Percentiles rank a stretch among this genome's conserved stretches.
Conservation (phyloP, 1,140 invertebrate species). For the Sinella curviseta region DNA sequence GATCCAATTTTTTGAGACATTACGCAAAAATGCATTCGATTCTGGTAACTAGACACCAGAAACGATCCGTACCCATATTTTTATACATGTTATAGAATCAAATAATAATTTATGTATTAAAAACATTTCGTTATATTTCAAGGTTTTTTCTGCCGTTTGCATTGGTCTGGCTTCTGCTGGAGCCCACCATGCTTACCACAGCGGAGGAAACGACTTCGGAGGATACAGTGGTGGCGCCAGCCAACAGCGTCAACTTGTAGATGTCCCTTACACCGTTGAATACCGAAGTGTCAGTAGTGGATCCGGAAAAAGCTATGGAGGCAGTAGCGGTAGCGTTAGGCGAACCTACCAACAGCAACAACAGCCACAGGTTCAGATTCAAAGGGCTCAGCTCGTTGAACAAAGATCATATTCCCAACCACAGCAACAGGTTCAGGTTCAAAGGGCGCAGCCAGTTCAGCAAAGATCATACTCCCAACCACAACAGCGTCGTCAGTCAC, state of each 20-base stretch:
- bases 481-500: not conserved
- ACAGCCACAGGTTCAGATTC: not conserved
- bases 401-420: too few species aligned
- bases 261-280: not conserved
- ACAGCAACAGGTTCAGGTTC: conserved; percentile 1
- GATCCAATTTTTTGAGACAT: too few species aligned
- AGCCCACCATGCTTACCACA: not conserved
- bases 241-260: not conserved
- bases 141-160: not conserved
- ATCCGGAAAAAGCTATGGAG: not conserved
- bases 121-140: not conserved
- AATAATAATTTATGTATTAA: not conserved
- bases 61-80: too few species aligned
- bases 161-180: not conserved
- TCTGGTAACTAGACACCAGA: too few species aligned
- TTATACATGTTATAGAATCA: not conserved
- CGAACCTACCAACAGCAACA: not conserved
- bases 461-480: not conserved
- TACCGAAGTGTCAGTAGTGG: too few species aligned
- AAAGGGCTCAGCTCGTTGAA: not conserved
- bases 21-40: too few species aligned
- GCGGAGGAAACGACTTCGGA: not conserved
- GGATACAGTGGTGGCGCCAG: not conserved
- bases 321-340: not conserved
- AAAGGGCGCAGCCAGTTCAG: not conserved